Evolutionary conservation across 2,888 invertebrate species (phyloP), one percentile per base, ranked within the genome.

Genomic region (Agonopterix subpropinquella): DNA sequence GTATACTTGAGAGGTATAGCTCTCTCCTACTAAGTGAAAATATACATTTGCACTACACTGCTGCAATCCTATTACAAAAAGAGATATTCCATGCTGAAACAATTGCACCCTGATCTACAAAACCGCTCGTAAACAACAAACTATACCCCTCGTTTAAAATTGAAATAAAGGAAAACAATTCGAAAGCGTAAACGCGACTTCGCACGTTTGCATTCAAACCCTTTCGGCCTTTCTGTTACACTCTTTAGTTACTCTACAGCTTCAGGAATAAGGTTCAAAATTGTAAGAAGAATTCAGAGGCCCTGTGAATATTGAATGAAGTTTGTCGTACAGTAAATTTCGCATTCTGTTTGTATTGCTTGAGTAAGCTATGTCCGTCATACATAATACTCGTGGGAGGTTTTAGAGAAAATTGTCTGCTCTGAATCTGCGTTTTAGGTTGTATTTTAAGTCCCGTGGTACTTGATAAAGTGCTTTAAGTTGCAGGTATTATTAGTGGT

Each of bases 261-360:
- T 11, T 44, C 5, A 10, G 28, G 8, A 28, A 46, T 49, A 49
- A 39, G 35, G 46, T 37, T 46, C 45, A 43, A 48, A 47, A 44
- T 39, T 28, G 28, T 28, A 7, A 28, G 28, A 28, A 28, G 39
- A n/a, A 39, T n/a, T 39, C n/a, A 4, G 39, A 39, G n/a, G 9
- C 39, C 9, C 9, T n/a, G 8, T 48, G 52, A 50, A 55, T 55
- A 51, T 46, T 49, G 52, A 56, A 58, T 53, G 54, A 57, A 54
- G 47, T 49, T 55, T 52, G 52, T 54, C 50, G 52, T 53, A 42
- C 49, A 52, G 50, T 53, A 49, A 49, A 57, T 59, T 62, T 56
- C 45, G 53, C 53, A 62, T 62, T 59, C 57, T 53, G 58, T 61
- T 61, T 59, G 55, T 56, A 56, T 57, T 51, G 51, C 39, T 39